Percentiles rank a stretch among this genome's conserved stretches.
phyloP scores from a whole-genome alignment of 2,888 invertebrate species.

The Piscicola geometra region DNA sequence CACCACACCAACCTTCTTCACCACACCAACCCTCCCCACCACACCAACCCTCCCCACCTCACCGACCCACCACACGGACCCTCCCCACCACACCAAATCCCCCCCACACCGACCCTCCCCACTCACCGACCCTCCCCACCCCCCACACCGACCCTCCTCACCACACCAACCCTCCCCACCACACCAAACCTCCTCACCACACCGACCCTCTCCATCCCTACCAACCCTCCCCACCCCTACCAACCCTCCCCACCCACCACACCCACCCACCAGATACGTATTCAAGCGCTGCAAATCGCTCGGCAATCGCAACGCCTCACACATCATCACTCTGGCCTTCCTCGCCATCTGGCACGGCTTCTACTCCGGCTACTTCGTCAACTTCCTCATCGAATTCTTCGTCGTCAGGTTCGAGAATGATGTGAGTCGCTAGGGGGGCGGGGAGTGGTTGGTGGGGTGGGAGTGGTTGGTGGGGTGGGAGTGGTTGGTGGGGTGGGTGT shows the following conservation, averaged over 20 bases:
- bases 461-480: conserved; percentile 11
- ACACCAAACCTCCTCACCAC: too few species aligned
- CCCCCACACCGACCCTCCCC: background rate
- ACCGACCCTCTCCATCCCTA: too few species aligned
- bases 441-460: background rate
- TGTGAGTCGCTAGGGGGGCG: conserved; percentile 44
- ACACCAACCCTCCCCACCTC: too few species aligned
- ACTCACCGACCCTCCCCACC: background rate
- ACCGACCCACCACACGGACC: too few species aligned
- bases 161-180: too few species aligned
- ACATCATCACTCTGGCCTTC: conserved; percentile 74
- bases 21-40: conserved; percentile 37
- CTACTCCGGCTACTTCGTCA: conserved; percentile 85
- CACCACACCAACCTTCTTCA: too few species aligned
- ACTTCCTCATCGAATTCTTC: conserved; percentile 84
- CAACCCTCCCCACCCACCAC: background rate
- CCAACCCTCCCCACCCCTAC: background rate
- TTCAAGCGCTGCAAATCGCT: conserved; percentile 89
- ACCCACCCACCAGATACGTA: conserved; percentile 64
- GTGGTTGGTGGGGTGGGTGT: conserved; percentile 25
- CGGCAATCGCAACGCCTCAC: conserved; percentile 74
- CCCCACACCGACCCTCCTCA: background rate
- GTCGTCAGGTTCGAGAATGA: conserved; percentile 50
- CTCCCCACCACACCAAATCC: background rate
- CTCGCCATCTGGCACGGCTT: conserved; percentile 94